Conservation (phyloP, 2,113 vertebrate species). For the Psilopsiagon aurifrons region DNA sequence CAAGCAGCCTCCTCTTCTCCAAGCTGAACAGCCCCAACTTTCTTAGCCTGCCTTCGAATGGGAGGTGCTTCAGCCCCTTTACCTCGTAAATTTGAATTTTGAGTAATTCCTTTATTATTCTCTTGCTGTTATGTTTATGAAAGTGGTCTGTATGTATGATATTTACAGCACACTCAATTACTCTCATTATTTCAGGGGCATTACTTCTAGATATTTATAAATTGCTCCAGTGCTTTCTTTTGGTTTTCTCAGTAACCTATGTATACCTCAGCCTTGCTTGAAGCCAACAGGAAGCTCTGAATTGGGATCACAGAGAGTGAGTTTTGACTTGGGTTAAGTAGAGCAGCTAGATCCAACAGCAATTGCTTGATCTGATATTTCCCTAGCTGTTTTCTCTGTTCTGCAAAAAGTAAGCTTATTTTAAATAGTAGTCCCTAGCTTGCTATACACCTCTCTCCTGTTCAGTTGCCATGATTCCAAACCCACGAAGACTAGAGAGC, state of each 20-base stretch:
- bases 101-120: neutral
- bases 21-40: neutral
- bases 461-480: neutral
- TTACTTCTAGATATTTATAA: neutral
- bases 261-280: neutral
- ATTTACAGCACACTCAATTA: neutral
- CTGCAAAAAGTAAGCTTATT: neutral
- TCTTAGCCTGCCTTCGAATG: neutral
- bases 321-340: neutral
- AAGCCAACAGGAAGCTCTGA: neutral
- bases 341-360: neutral
- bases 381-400: neutral
- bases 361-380: neutral
- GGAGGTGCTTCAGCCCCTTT: neutral
- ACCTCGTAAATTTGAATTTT: neutral
- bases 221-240: neutral
- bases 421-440: neutral
- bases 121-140: neutral
- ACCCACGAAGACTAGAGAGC: neutral
- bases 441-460: neutral
- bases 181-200: neutral
- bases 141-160: neutral
- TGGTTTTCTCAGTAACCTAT: neutral
- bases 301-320: fast-evolving
- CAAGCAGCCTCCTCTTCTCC: neutral